These are phyloP conservation scores for Girardinus metallicus DNA, from an alignment of 2,797 vertebrate genomes.

Conservation along the genomic window DNA sequence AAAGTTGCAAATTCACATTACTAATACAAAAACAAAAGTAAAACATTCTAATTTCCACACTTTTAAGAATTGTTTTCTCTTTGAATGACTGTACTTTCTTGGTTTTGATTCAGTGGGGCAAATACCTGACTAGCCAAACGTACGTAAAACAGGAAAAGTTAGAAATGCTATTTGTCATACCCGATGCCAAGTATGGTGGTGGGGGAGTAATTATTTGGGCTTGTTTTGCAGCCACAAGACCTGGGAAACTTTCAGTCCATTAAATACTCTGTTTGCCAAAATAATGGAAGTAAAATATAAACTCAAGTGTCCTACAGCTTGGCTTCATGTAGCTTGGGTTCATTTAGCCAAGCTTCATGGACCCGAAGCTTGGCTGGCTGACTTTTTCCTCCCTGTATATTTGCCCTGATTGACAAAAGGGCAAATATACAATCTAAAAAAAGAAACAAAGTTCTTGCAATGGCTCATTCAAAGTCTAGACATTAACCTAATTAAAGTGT, in stretches of 20 bases:
- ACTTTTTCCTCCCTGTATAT: no score
- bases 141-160: not conserved
- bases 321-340: no score
- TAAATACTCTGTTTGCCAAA: not conserved
- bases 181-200: not conserved
- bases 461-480: not conserved
- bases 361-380: no score
- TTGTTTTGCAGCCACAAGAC: not conserved
- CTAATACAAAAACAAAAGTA: no score
- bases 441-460: not conserved
- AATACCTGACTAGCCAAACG: not conserved
- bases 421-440: not conserved
- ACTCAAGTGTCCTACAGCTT: not conserved
- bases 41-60: no score
- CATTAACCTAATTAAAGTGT: not conserved
- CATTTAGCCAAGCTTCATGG: no score
- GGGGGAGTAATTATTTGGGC: not conserved
- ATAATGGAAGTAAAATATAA: not conserved
- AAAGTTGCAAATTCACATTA: no score
- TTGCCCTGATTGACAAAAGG: no score
- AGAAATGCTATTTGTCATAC: not conserved
- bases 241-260: not conserved
- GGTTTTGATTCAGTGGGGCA: not conserved
- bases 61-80: not conserved
- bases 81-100: not conserved